These are phyloP conservation scores for Gadopsis marmoratus DNA, from an alignment of 2,797 vertebrate genomes.

Conservation along the genomic window DNA sequence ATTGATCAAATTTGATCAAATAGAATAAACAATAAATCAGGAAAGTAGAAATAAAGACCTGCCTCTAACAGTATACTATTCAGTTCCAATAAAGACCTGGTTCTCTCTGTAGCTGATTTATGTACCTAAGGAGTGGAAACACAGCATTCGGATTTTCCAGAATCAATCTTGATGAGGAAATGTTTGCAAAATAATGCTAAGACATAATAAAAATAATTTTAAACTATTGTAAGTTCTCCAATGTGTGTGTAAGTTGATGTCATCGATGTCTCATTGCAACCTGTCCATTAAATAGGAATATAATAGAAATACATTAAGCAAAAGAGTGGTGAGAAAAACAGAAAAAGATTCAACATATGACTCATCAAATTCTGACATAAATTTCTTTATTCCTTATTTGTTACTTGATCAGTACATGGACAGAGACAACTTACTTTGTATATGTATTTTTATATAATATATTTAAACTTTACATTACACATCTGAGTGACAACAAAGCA, in stretches of 20 bases:
- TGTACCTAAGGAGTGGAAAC: not conserved
- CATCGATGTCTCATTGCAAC: not conserved
- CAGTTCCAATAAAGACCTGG: not conserved
- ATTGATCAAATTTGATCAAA: not conserved
- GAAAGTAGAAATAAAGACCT: no score
- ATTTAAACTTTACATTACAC: slow-evolving; percentile 81
- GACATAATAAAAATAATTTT: not conserved
- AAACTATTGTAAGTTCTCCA: not conserved
- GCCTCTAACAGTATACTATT: not conserved
- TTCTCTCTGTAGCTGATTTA: not conserved
- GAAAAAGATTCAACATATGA: slow-evolving; percentile 29
- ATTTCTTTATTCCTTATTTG: slow-evolving; percentile 83
- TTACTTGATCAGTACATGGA: slow-evolving; percentile 84
- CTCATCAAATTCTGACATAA: slow-evolving; percentile 49
- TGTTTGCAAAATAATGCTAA: not conserved
- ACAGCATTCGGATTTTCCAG: not conserved
- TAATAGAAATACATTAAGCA: not conserved
- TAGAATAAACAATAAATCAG: no score
- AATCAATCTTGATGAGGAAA: not conserved
- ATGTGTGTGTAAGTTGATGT: not conserved
- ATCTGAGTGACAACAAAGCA: slow-evolving; percentile 81
- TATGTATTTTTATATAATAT: slow-evolving; percentile 79
- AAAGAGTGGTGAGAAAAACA: not conserved
- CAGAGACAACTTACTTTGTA: slow-evolving; percentile 81
- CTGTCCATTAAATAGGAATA: not conserved